Base-by-base conservation (phyloP, 2,113 vertebrate species). In the Cranoglanis bouderius region DNA sequence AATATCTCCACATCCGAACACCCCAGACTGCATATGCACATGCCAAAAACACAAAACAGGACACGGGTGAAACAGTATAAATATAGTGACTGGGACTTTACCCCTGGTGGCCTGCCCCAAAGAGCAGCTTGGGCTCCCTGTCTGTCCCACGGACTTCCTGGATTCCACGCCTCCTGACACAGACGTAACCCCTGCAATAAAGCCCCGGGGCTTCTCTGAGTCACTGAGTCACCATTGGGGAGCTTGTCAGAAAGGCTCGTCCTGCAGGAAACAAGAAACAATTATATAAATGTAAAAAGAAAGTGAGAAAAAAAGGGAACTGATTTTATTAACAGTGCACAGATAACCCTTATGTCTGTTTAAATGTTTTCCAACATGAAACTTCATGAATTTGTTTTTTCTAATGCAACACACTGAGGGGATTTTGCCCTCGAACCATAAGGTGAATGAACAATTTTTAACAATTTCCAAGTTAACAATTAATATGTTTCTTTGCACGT, bases 121-220 rank as follows among this genome's bases (percentile, higher is more conserved):
- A 98, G 88, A 0, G 96, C 92, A 7, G 93, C 87, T 1, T 93
- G 93, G 32, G 95, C 95, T 65, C 43, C 61, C 3, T 94, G 92
- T 80, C 83, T 91, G 24, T 94, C 91, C 91, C 93, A 96, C 0
- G 91, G 86, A 0, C 85, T 89, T 24, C 90, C 83, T 0, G 95
- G 95, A 74, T 94, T 95, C 97, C 97, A 98, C 35, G 96, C 93
- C 0, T 92, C 90, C 89, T 92, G 92, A 14, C 95, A 97, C 70
- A 93, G 92, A 70, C 24, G 93, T 70, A 98, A 94, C 38, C 93
- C 93, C 85, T 95, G 93, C 90, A 94, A 92, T 40, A 96, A 92
- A 21, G 65, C 89, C 89, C 85, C 59, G 2, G 92, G 86, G 85
- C 86, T 84, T 8, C 57, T 92, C 77, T 74, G 90, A n/a, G 8